Evolutionary conservation across 2,888 invertebrate species (phyloP).

Genomic region (Cyaniris semiargus): DNA sequence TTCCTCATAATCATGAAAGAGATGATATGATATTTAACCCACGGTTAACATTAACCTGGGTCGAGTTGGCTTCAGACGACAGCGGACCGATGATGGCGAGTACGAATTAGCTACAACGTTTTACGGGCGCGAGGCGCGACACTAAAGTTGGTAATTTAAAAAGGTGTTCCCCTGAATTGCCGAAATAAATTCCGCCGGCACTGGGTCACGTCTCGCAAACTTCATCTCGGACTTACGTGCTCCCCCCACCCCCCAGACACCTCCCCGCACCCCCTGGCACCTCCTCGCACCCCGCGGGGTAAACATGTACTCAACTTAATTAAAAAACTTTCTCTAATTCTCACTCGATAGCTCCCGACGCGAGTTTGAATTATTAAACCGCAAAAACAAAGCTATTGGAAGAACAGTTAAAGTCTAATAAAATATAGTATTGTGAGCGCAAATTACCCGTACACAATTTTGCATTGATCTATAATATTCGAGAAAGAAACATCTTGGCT

Average conservation of each 20-base stretch:
- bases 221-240: conserved; percentile 33
- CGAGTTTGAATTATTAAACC: conserved; percentile 16
- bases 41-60: neutral
- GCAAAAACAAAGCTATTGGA: neutral
- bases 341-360: neutral
- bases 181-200: conserved; percentile 22
- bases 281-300: conserved; percentile 1
- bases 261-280: neutral
- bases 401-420: neutral
- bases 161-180: conserved; percentile 13
- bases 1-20: neutral
- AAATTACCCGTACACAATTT: neutral
- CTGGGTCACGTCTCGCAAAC: conserved; percentile 32
- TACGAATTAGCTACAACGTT: neutral
- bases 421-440: neutral
- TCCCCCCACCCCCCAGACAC: neutral
- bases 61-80: neutral
- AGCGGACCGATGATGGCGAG: neutral
- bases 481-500: neutral
- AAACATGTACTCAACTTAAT: conserved; percentile 31
- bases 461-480: neutral
- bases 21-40: neutral
- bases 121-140: neutral
- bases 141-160: conserved; percentile 24
- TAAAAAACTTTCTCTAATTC: conserved; percentile 27